These are phyloP conservation scores for Mustelus asterias DNA, from an alignment of 2,113 vertebrate species.

Conservation along the genomic window DNA sequence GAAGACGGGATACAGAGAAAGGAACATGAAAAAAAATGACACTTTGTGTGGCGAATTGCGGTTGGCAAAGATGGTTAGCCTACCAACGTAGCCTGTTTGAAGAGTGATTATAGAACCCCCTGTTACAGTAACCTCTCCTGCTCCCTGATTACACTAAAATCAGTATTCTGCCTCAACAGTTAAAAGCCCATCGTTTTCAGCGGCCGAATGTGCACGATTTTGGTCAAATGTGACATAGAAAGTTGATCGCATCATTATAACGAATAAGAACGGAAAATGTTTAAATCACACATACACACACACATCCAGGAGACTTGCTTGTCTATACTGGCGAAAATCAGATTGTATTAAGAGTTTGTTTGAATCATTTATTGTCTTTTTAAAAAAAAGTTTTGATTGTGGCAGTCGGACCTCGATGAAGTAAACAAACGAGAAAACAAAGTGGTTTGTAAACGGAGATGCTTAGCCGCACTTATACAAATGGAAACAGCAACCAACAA, in stretches of 20 bases:
- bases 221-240: neutral
- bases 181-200: conserved; percentile 14
- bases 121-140: conserved; percentile 27
- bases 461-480: conserved; percentile 6
- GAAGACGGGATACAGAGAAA: neutral
- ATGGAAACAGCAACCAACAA: conserved; percentile 19
- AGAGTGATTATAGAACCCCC: neutral
- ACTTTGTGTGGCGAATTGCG: neutral
- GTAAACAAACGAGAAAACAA: conserved; percentile 17
- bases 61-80: neutral
- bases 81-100: neutral
- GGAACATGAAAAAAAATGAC: neutral
- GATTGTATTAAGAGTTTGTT: neutral
- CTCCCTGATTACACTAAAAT: conserved; percentile 2
- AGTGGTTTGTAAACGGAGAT: conserved; percentile 28
- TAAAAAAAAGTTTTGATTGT: neutral
- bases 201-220: neutral
- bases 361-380: neutral
- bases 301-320: neutral
- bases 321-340: neutral
- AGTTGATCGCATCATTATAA: conserved; percentile 5
- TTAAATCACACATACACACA: neutral
- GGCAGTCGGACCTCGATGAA: neutral
- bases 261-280: neutral
- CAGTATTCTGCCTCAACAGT: conserved; percentile 23